These are phyloP conservation scores for Cherax quadricarinatus DNA, from an alignment of 1,140 invertebrate genomes.

Conservation along the genomic window DNA sequence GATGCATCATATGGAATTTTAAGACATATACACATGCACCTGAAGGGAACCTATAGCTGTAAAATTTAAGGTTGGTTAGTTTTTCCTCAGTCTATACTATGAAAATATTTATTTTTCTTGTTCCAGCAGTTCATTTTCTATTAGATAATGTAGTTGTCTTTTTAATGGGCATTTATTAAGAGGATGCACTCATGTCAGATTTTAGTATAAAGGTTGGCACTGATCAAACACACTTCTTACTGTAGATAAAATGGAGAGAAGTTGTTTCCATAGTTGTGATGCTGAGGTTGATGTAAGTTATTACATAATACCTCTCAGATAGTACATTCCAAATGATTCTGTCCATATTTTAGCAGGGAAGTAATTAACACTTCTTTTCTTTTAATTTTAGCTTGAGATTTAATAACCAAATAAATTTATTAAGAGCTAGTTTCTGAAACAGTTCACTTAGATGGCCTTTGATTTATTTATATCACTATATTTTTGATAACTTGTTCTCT, in stretches of 20 bases:
- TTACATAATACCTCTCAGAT: neutral
- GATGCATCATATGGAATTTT: neutral
- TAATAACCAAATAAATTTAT: too few relatives aligned
- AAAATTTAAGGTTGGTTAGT: neutral
- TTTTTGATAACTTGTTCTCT: too few relatives aligned
- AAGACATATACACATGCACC: neutral
- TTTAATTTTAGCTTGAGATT: too few relatives aligned
- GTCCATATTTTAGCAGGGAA: neutral
- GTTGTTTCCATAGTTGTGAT: neutral
- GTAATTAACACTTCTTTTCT: neutral
- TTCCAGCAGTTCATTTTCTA: neutral
- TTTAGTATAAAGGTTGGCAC: neutral
- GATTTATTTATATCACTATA: too few relatives aligned
- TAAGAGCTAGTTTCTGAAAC: too few relatives aligned
- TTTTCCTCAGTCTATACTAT: neutral
- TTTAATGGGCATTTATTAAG: neutral
- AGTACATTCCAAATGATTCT: neutral
- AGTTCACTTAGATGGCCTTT: too few relatives aligned
- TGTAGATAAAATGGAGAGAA: neutral
- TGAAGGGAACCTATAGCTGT: neutral
- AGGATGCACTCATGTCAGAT: neutral
- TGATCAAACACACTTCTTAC: neutral
- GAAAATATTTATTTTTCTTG: neutral
- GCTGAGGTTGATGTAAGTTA: neutral
- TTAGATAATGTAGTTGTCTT: neutral